phyloP scores from a whole-genome alignment of 2,113 vertebrate genomes.

The Phrynocephalus versicolor region DNA sequence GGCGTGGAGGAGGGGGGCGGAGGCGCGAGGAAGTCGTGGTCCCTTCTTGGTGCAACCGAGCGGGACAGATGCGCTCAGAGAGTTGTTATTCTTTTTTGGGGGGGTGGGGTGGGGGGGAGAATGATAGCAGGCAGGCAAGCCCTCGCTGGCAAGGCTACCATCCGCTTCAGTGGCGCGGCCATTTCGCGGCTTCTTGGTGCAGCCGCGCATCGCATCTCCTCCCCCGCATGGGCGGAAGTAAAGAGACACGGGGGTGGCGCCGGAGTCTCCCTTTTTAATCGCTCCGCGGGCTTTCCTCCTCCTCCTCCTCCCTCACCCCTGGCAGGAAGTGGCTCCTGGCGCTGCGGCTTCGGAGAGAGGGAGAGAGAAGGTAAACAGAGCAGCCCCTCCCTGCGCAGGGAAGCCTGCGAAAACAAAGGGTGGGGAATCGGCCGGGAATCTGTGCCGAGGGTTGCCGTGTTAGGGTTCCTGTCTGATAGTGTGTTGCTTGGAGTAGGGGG shows the following conservation, averaged over 20 bases:
- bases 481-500: too few species aligned
- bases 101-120: too few species aligned
- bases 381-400: background rate
- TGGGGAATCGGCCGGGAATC: background rate
- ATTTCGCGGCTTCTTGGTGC: background rate
- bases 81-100: too few species aligned
- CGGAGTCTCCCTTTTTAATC: too few species aligned
- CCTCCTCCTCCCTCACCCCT: background rate
- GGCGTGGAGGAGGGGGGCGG: background rate
- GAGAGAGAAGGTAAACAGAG: slow-evolving; percentile 14
- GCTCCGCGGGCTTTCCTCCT: background rate
- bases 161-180: slow-evolving; percentile 15
- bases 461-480: background rate
- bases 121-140: background rate
- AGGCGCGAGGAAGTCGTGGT: background rate
- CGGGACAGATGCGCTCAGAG: background rate
- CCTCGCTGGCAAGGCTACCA: background rate
- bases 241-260: background rate
- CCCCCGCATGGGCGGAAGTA: too few species aligned
- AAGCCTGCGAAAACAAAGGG: background rate
- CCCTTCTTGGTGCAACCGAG: background rate
- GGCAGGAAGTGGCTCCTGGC: background rate
- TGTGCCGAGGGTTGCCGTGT: background rate
- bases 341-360: too few species aligned
- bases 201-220: background rate